Evolutionary conservation across 2,113 vertebrate species (phyloP).

Genomic region (Electrona antarctica): DNA sequence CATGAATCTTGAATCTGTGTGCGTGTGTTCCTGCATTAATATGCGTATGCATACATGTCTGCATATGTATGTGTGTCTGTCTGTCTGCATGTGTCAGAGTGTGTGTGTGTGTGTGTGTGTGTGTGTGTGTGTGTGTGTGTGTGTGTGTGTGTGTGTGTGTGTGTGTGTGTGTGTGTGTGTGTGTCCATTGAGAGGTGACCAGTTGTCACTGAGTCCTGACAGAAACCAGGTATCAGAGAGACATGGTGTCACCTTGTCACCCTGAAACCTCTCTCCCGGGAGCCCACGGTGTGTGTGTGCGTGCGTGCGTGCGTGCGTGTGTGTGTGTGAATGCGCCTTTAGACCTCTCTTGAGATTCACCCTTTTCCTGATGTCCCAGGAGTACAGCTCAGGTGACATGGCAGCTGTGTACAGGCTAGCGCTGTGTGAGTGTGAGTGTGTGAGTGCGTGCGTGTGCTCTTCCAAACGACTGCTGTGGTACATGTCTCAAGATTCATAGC

Average conservation of each 20-base stretch:
- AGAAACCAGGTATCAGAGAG: slow-evolving; percentile 66
- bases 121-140: neutral
- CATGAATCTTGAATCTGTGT: neutral
- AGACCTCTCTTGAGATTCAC: slow-evolving; percentile 33
- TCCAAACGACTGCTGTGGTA: neutral
- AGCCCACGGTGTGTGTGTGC: neutral
- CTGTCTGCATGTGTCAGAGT: neutral
- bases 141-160: neutral
- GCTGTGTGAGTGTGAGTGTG: slow-evolving; percentile 18
- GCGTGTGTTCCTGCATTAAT: neutral
- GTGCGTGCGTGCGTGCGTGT: slow-evolving; percentile 21
- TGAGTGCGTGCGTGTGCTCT: too few species aligned
- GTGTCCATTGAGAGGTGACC: slow-evolving; percentile 58
- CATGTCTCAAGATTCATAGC: slow-evolving; percentile 47
- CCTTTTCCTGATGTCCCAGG: slow-evolving; percentile 50
- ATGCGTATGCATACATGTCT: slow-evolving; percentile 21
- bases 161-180: slow-evolving; percentile 6
- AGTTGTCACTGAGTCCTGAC: slow-evolving; percentile 59
- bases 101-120: slow-evolving; percentile 6
- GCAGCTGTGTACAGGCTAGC: neutral
- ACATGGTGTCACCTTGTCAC: slow-evolving; percentile 65
- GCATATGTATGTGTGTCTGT: slow-evolving; percentile 19
- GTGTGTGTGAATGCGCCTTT: slow-evolving; percentile 6
- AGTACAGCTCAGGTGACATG: slow-evolving; percentile 63
- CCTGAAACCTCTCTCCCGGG: slow-evolving; percentile 49